phyloP scores from a whole-genome alignment of 2,797 vertebrate species.

The Chrosomus eos region DNA sequence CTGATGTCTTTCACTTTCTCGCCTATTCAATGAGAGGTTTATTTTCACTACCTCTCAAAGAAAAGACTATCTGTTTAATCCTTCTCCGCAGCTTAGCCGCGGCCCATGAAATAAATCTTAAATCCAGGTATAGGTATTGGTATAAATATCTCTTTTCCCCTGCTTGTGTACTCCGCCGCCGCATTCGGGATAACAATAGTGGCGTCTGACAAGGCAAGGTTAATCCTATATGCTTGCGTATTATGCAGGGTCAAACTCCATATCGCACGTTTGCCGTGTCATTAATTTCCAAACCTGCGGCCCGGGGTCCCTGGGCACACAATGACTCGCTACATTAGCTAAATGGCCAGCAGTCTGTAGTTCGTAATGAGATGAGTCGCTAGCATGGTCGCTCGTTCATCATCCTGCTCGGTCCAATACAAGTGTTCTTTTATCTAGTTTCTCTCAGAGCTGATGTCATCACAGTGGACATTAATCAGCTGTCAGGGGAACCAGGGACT shows the following conservation, averaged over 20 bases:
- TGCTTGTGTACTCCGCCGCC: slow-evolving; percentile 64
- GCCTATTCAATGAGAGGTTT: slow-evolving; percentile 51
- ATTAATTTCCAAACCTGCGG: slow-evolving; percentile 90
- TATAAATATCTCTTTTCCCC: slow-evolving; percentile 70
- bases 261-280: slow-evolving; percentile 83
- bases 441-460: slow-evolving; percentile 92
- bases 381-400: slow-evolving; percentile 96
- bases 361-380: slow-evolving; percentile 96
- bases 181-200: slow-evolving; percentile 74
- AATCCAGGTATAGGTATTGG: slow-evolving; percentile 55
- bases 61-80: slow-evolving; percentile 78
- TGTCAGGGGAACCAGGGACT: slow-evolving; percentile 80
- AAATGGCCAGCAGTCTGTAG: slow-evolving; percentile 84
- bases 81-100: slow-evolving; percentile 70
- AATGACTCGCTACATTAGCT: slow-evolving; percentile 98
- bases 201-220: slow-evolving; percentile 81
- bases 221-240: slow-evolving; percentile 83
- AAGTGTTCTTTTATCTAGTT: slow-evolving; percentile 95
- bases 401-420: slow-evolving; percentile 98
- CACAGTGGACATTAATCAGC: slow-evolving; percentile 94
- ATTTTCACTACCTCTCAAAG: slow-evolving; percentile 74
- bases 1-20: slow-evolving; percentile 35
- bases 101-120: slow-evolving; percentile 76
- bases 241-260: slow-evolving; percentile 83
- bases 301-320: slow-evolving; percentile 82